A percentile compares a stretch with the other conserved stretches of the same genome.
phyloP scores from a whole-genome alignment of 1,140 invertebrate genomes.

The Drosophila burlai region DNA sequence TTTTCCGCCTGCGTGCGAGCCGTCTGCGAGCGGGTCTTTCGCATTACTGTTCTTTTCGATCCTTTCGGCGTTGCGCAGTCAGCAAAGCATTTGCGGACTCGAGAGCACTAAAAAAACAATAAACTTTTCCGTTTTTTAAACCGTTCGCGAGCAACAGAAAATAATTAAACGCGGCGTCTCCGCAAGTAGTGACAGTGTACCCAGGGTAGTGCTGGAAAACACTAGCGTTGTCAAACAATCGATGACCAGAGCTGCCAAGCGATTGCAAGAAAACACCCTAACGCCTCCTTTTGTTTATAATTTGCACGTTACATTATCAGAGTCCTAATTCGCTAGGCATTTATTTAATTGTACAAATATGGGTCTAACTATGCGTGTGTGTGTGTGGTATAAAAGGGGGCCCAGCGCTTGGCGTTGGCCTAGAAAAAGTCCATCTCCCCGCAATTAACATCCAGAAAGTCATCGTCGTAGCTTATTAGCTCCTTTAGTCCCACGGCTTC shows the following conservation, averaged over 20 bases:
- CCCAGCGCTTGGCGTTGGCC: conserved; percentile 72
- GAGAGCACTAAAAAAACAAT: conserved; percentile 40
- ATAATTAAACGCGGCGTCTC: conserved; percentile 40
- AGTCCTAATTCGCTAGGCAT: conserved; percentile 62
- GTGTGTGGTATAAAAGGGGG: conserved; percentile 49
- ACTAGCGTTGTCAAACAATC: conserved; percentile 30
- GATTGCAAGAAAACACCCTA: not conserved
- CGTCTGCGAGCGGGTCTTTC: conserved; percentile 82
- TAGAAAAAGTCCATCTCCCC: conserved; percentile 92
- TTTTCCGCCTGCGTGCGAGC: conserved; percentile 83
- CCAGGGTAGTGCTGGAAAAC: conserved; percentile 3
- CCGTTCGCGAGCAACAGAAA: conserved; percentile 36
- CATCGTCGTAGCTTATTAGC: conserved; percentile 87
- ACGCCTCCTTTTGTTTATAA: conserved; percentile 12
- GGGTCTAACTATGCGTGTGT: conserved; percentile 66
- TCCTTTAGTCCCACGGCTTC: conserved; percentile 57
- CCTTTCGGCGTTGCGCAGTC: conserved; percentile 24
- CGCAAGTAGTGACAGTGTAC: conserved; percentile 7
- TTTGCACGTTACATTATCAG: conserved; percentile 6
- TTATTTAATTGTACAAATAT: conserved; percentile 80
- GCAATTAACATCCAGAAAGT: conserved; percentile 89
- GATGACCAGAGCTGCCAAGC: conserved; percentile 10
- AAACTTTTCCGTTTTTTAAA: conserved; percentile 30
- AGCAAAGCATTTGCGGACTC: conserved; percentile 46
- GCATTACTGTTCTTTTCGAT: conserved; percentile 73